Conservation (phyloP, 2,888 invertebrate species). For the Cantharis lateralis region DNA sequence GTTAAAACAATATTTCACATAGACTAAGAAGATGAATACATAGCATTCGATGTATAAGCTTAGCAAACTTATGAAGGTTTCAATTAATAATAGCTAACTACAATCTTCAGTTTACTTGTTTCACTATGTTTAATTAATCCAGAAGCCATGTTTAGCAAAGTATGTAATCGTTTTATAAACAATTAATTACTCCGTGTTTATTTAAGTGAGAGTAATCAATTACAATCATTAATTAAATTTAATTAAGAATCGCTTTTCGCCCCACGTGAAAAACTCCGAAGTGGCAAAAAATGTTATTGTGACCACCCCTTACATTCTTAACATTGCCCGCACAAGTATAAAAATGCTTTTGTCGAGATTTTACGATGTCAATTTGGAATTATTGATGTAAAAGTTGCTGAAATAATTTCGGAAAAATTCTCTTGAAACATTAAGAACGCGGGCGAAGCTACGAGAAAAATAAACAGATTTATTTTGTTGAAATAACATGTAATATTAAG, state of each 20-base stretch:
- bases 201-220: not conserved
- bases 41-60: constrained; percentile 29
- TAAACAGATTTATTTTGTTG: not conserved
- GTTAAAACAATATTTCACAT: constrained; percentile 34
- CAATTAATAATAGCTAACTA: constrained; percentile 33
- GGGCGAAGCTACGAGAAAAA: not conserved
- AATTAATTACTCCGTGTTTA: not conserved
- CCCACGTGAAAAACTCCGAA: not conserved
- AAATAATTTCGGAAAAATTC: not conserved
- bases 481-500: not conserved
- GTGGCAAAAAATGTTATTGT: not conserved
- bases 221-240: not conserved
- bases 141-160: not conserved
- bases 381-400: not conserved
- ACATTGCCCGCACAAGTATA: not conserved
- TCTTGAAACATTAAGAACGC: not conserved
- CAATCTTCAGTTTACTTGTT: not conserved
- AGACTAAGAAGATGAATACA: constrained; percentile 37
- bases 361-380: not conserved
- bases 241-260: not conserved
- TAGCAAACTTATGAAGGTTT: constrained; percentile 29
- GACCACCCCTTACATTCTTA: not conserved
- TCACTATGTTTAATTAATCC: not conserved
- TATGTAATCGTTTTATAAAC: not conserved
- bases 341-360: not conserved